Conservation (phyloP, 2,888 invertebrate genomes). For the Lepidocyrtoides sp. region DNA sequence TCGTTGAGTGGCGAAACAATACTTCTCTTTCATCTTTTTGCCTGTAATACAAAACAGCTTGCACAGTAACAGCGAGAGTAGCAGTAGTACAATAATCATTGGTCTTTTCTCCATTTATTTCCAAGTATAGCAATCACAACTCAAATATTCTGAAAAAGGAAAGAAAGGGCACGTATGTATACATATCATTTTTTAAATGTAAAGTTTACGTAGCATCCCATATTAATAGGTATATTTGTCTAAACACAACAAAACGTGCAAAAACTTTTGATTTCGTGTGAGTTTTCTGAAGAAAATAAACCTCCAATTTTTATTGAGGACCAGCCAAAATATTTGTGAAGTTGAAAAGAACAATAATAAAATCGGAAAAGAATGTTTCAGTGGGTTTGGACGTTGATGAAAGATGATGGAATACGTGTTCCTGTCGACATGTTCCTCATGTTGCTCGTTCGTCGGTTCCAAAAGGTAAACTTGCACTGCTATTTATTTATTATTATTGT, state of each 20-base stretch:
- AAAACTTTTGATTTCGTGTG: not conserved
- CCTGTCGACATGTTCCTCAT: not conserved
- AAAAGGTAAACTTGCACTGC: not conserved
- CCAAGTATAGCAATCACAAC: no score
- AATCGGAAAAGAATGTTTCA: not conserved
- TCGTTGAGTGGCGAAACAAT: not conserved
- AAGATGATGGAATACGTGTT: slow-evolving; percentile 16
- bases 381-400: slow-evolving; percentile 8
- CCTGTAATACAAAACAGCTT: not conserved
- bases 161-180: not conserved
- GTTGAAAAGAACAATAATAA: not conserved
- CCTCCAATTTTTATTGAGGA: not conserved
- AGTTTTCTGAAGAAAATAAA: not conserved
- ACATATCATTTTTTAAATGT: no score
- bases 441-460: not conserved
- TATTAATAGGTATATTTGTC: not conserved
- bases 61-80: not conserved
- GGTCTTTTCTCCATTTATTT: no score
- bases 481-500: slow-evolving; percentile 7
- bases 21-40: not conserved
- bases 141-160: slow-evolving; percentile 34
- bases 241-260: not conserved
- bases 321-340: not conserved
- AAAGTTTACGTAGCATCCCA: not conserved
- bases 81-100: no score